A percentile compares a stretch with the other conserved stretches of the same genome.
Evolutionary conservation across 1,140 invertebrate species (phyloP).

Genomic region (Whitmania pigra): DNA sequence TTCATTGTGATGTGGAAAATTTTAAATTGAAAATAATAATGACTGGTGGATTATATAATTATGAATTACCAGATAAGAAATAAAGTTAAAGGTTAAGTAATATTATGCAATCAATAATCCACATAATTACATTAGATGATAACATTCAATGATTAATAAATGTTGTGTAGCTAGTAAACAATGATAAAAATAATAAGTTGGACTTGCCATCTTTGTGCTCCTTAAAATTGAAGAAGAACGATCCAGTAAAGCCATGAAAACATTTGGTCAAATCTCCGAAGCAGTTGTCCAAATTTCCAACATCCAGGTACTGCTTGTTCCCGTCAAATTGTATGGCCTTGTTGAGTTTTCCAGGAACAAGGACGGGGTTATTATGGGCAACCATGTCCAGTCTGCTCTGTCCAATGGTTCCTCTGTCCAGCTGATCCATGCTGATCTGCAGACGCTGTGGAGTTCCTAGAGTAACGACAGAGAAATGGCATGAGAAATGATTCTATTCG

Average conservation of each 20-base stretch:
- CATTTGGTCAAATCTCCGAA: constrained; percentile 35
- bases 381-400: constrained; percentile 29
- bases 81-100: no score
- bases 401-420: constrained; percentile 26
- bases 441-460: constrained; percentile 32
- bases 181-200: no score
- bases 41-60: no score
- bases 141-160: no score
- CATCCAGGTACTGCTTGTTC: constrained; percentile 34
- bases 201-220: constrained; percentile 17
- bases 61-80: no score
- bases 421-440: constrained; percentile 34
- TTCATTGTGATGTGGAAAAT: no score
- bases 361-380: constrained; percentile 27
- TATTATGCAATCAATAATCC: no score
- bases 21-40: no score
- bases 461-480: constrained; percentile 15
- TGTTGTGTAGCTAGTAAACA: no score
- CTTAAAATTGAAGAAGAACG: constrained; percentile 33
- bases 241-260: constrained; percentile 34
- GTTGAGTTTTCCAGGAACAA: constrained; percentile 34
- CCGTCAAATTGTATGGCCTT: constrained; percentile 34
- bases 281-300: constrained; percentile 32
- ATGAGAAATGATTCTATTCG: not conserved
- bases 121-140: no score